Percentiles rank a stretch among this genome's conserved stretches.
phyloP scores from a whole-genome alignment of 2,888 invertebrate genomes.

The Acleris holmiana region DNA sequence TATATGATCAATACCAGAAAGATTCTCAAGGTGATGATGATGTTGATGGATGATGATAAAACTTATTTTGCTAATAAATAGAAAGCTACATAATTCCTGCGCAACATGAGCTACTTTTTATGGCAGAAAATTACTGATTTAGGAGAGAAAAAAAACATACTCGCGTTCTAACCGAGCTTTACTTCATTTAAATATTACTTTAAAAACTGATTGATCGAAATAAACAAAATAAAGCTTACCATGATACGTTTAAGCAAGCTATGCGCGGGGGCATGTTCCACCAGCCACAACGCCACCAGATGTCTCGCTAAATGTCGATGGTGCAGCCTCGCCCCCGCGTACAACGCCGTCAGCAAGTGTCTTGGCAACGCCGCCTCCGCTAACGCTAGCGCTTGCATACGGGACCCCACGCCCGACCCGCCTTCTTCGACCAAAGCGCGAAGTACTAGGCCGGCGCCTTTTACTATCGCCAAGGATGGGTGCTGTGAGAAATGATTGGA shows the following conservation, averaged over 20 bases:
- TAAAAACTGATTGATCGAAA: too few relatives aligned
- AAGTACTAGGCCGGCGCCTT: constrained; percentile 98
- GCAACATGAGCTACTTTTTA: too few relatives aligned
- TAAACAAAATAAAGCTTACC: constrained; percentile 79
- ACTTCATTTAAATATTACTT: too few relatives aligned
- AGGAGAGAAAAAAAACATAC: too few relatives aligned
- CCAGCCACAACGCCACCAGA: constrained; percentile 97
- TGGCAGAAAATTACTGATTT: too few relatives aligned
- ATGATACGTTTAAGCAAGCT: constrained; percentile 93
- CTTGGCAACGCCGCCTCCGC: constrained; percentile 98
- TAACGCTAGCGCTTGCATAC: constrained; percentile 97
- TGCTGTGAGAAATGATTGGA: constrained; percentile 83
- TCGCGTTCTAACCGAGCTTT: too few relatives aligned
- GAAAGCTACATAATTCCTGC: too few relatives aligned
- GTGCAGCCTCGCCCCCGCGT: constrained; percentile 93
- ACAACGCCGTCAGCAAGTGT: constrained; percentile 95
- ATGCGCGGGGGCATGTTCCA: constrained; percentile 96
- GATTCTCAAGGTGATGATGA: too few relatives aligned
- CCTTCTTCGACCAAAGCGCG: constrained; percentile 99
- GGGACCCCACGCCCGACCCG: constrained; percentile 93
- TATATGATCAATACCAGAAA: too few relatives aligned
- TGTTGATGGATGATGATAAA: too few relatives aligned
- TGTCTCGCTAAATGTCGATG: constrained; percentile 96
- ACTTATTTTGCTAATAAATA: too few relatives aligned
- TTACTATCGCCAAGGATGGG: constrained; percentile 98